Percentiles rank a stretch among this genome's conserved stretches.
Evolutionary conservation across 2,888 invertebrate species (phyloP).

Genomic region (Dinocampus coccinellae): DNA sequence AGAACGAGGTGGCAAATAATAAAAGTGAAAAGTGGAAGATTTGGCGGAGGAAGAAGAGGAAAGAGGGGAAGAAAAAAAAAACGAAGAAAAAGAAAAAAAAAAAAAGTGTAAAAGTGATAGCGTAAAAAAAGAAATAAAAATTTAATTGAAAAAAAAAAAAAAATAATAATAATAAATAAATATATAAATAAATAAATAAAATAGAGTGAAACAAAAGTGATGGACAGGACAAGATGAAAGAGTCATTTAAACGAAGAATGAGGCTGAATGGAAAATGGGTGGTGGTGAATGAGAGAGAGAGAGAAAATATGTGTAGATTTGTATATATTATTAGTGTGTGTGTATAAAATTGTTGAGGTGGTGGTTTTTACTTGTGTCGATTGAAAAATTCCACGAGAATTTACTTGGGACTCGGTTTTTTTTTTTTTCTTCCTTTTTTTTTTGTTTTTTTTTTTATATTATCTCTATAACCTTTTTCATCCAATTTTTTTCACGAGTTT

Average conservation of each 20-base stretch:
- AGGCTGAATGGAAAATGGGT: slow-evolving; percentile 14
- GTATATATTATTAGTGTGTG: too few relatives aligned
- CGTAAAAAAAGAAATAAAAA: too few relatives aligned
- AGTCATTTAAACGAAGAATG: slow-evolving; percentile 18
- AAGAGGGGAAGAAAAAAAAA: slow-evolving; percentile 9
- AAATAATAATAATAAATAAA: slow-evolving; percentile 5
- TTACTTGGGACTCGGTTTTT: slow-evolving; percentile 9
- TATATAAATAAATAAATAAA: background rate
- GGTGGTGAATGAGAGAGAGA: slow-evolving; percentile 19
- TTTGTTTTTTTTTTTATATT: background rate
- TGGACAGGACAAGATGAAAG: slow-evolving; percentile 15
- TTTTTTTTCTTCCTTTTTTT: background rate
- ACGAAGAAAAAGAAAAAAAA: too few relatives aligned
- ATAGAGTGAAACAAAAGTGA: background rate
- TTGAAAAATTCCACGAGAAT: slow-evolving; percentile 11
- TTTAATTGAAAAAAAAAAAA: slow-evolving; percentile 7
- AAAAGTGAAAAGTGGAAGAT: slow-evolving; percentile 44
- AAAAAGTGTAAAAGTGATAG: too few relatives aligned
- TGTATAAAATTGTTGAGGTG: slow-evolving; percentile 21
- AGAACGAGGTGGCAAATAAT: slow-evolving; percentile 46
- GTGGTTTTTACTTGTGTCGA: slow-evolving; percentile 15
- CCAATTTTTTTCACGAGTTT: background rate
- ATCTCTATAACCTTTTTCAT: slow-evolving; percentile 3
- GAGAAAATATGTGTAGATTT: too few relatives aligned
- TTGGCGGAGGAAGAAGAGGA: slow-evolving; percentile 12